A percentile compares a stretch with the other conserved stretches of the same genome.
Conservation (phyloP, 2,888 invertebrate species). For the Himalopsyche japonica region DNA sequence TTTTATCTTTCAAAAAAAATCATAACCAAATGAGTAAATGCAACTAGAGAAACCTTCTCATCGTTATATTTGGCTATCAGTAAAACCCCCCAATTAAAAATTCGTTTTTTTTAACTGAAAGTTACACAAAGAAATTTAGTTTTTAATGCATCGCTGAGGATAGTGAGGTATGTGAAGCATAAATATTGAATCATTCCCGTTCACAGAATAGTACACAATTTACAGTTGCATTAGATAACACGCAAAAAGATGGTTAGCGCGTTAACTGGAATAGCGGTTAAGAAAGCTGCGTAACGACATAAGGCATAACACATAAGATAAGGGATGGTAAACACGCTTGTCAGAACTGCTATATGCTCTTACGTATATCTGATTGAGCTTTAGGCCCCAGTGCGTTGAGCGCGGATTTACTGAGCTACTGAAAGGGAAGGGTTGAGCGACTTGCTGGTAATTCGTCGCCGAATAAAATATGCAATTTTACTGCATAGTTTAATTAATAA, state of each 20-base stretch:
- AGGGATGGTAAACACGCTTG: neutral
- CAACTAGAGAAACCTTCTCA: too few relatives aligned
- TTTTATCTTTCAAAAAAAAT: too few relatives aligned
- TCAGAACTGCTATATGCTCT: neutral
- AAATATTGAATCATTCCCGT: too few relatives aligned
- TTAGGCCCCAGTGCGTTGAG: neutral
- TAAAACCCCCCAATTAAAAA: too few relatives aligned
- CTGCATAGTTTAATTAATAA: too few relatives aligned
- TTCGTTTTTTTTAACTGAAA: too few relatives aligned
- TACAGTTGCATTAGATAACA: neutral
- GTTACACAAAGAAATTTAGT: too few relatives aligned
- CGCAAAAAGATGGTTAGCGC: neutral
- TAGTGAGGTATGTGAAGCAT: too few relatives aligned
- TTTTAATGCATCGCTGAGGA: too few relatives aligned
- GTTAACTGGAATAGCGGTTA: neutral
- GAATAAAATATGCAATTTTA: neutral
- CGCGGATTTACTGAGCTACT: neutral
- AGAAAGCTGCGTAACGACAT: neutral
- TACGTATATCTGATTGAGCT: neutral
- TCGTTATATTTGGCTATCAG: too few relatives aligned
- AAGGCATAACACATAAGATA: neutral
- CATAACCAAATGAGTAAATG: too few relatives aligned
- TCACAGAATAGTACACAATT: too few relatives aligned
- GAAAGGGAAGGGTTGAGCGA: neutral
- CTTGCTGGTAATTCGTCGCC: neutral